Percentiles rank a stretch among this genome's conserved stretches.
phyloP scores from a whole-genome alignment of 2,888 invertebrate species.

The Aphrophora alni region DNA sequence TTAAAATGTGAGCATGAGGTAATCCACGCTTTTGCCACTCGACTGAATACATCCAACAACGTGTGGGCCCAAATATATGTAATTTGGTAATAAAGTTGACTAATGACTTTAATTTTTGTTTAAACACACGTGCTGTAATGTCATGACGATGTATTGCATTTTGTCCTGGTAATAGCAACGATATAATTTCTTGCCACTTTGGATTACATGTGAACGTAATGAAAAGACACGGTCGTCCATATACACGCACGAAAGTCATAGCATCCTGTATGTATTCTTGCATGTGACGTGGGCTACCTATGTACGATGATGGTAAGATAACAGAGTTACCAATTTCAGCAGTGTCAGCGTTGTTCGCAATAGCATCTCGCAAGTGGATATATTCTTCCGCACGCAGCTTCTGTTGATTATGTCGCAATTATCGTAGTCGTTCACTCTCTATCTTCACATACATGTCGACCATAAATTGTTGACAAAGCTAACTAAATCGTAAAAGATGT shows the following conservation, averaged over 20 bases:
- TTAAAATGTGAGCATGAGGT: conserved; percentile 23
- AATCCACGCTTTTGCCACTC: conserved; percentile 39
- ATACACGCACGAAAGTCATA: conserved; percentile 51
- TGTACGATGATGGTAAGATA: too few relatives aligned
- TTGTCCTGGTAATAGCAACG: conserved; percentile 42
- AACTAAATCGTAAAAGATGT: conserved; percentile 25
- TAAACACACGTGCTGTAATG: conserved; percentile 39
- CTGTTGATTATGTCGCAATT: conserved; percentile 49
- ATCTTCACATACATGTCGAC: conserved; percentile 55
- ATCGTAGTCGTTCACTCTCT: conserved; percentile 54
- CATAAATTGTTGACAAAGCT: conserved; percentile 46
- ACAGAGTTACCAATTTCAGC: neutral
- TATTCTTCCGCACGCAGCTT: conserved; percentile 18
- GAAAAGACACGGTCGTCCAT: conserved; percentile 51
- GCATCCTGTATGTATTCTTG: conserved; percentile 19
- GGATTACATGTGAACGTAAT: conserved; percentile 52
- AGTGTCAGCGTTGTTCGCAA: neutral
- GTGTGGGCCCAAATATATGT: conserved; percentile 41
- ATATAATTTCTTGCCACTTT: conserved; percentile 51
- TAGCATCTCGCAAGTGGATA: conserved; percentile 19
- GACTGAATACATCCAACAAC: conserved; percentile 49
- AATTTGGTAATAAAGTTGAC: conserved; percentile 39
- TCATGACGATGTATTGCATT: conserved; percentile 50
- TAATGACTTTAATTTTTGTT: conserved; percentile 41
- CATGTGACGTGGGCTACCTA: conserved; percentile 25